Evolutionary conservation across 2,113 vertebrate genomes (phyloP), one percentile per base, ranked within the genome.

Genomic region (Hipposideros armiger): DNA sequence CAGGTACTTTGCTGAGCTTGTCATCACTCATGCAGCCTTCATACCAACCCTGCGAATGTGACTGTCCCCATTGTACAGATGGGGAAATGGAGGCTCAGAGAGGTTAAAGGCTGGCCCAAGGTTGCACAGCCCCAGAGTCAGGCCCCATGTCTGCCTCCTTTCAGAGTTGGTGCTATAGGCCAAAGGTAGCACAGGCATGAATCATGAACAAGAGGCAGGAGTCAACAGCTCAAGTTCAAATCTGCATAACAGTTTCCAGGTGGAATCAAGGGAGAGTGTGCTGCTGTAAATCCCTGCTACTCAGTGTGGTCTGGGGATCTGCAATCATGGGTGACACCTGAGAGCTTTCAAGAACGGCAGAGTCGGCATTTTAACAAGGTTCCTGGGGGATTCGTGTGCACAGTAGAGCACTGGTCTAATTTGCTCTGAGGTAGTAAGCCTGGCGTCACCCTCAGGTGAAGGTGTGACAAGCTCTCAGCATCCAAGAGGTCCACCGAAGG

Each of bases 261-360:
- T 10, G 36, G 73, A 45, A 24, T 47, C 28, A 4, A 11, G 17
- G 42, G 7, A 32, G 28, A 16, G 13, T 0, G 40, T 3, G 56
- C 5, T 26, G 3, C 17, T 45, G 40, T 13, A 17, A 22, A 60
- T 67, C 4, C 40, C 42, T 30, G 16, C 32, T 47, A 2, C 47
- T 56, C 28, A 6, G 52, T 26, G 87, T 32, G n/a, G n/a, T 24
- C 76, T 0, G 1, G n/a, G 69, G 83, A 54, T 54, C 88, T 9
- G 36, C 1, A 0, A 0, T 15, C 45, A 0, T 3, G 11, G 78
- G 50, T 40, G 7, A 15, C 42, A 19, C 4, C 7, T 17, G 50
- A 52, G 60, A 72, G 26, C n/a, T 36, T 24, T 60, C 2, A 52
- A 87, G 69, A 62, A 88, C 62, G 58, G 42, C 74, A 36, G 40